Percentiles rank a stretch among this genome's conserved stretches.
These are phyloP conservation scores for Cyanocitta stelleri DNA, from an alignment of 2,113 vertebrate genomes.

Conservation along the genomic window DNA sequence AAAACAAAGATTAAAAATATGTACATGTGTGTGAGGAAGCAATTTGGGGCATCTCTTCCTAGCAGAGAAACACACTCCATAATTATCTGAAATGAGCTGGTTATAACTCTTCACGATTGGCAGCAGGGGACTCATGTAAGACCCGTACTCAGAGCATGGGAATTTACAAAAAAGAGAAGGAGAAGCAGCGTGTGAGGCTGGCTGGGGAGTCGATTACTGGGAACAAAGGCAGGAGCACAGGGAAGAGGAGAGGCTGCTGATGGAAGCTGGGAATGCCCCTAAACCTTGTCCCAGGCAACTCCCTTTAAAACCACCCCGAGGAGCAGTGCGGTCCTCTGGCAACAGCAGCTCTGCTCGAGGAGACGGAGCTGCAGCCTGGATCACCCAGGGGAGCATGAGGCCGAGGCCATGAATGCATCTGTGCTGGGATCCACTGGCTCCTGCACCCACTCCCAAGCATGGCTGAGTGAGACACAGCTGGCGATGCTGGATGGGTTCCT, in stretches of 20 bases:
- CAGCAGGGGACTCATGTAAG: slow-evolving; percentile 7
- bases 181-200: not conserved
- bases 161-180: not conserved
- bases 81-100: slow-evolving; percentile 58
- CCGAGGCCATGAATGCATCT: accelerated
- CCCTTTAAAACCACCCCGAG: accelerated
- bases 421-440: accelerated
- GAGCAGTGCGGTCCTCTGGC: accelerated
- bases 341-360: accelerated
- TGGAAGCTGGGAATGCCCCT: not conserved
- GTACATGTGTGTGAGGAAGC: slow-evolving; percentile 6
- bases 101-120: slow-evolving; percentile 41
- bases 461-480: accelerated
- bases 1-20: slow-evolving; percentile 41
- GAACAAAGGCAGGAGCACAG: not conserved
- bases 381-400: accelerated
- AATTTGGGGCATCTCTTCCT: slow-evolving; percentile 55
- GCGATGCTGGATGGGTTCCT: accelerated
- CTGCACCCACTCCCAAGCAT: accelerated
- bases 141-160: not conserved
- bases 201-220: not conserved
- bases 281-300: not conserved
- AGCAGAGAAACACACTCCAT: slow-evolving; percentile 51
- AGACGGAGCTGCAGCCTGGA: accelerated
- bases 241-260: not conserved